Conservation (phyloP, 2,797 vertebrate genomes). For the Galago senegalensis region DNA sequence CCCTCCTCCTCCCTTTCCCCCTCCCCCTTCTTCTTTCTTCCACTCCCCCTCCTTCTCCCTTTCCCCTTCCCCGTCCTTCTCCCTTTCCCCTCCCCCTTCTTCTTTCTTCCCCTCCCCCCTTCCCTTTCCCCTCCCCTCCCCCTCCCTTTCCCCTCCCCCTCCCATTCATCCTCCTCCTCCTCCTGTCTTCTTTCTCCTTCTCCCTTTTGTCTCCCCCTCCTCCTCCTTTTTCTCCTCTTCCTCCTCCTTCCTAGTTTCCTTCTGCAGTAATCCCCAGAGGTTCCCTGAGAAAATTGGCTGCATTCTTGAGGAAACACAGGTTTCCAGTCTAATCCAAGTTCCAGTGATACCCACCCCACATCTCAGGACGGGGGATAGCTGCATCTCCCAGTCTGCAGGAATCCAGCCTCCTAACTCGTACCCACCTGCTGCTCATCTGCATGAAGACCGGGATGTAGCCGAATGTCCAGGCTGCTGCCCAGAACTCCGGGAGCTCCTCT, state of each 20-base stretch:
- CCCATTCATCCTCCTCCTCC: too few relatives aligned
- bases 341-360: background rate
- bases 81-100: too few relatives aligned
- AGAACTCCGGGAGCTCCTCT: background rate
- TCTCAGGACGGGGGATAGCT: background rate
- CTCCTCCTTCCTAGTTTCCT: background rate
- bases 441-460: background rate
- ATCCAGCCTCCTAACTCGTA: background rate
- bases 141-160: too few relatives aligned
- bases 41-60: too few relatives aligned
- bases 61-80: too few relatives aligned
- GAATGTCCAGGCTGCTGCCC: background rate
- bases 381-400: background rate
- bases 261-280: background rate
- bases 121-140: too few relatives aligned
- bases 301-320: background rate
- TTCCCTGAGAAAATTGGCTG: background rate
- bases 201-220: accelerated
- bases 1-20: too few relatives aligned
- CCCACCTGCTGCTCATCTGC: background rate
- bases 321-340: background rate
- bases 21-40: too few relatives aligned
- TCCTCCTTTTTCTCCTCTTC: background rate
- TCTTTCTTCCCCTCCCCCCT: background rate
- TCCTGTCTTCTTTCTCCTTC: accelerated